phyloP scores from a whole-genome alignment of 2,888 invertebrate species.

The Diarsia mendica region DNA sequence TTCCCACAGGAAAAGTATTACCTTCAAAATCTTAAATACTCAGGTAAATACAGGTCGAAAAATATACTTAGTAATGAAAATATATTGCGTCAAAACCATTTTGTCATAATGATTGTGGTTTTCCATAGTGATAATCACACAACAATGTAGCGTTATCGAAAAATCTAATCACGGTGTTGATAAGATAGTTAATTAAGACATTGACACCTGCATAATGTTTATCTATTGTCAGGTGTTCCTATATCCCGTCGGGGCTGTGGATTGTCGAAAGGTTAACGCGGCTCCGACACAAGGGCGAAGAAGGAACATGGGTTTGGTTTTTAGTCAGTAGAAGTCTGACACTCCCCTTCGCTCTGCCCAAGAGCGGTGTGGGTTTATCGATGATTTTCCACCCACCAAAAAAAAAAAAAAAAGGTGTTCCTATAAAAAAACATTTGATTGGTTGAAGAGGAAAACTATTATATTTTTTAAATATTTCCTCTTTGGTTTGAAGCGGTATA shows the following conservation, averaged over 20 bases:
- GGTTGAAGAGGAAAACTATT: neutral
- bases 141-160: neutral
- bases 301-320: too few species aligned
- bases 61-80: neutral
- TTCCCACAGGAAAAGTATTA: too few species aligned
- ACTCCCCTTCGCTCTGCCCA: too few species aligned
- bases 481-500: neutral
- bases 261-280: too few species aligned
- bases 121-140: neutral
- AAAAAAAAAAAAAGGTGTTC: too few species aligned
- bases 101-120: neutral
- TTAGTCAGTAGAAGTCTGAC: too few species aligned
- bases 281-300: too few species aligned
- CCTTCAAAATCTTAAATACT: neutral
- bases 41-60: neutral
- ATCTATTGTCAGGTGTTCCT: conserved; percentile 18
- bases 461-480: neutral
- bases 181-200: conserved; percentile 32
- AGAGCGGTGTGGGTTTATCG: too few species aligned
- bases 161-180: conserved; percentile 12
- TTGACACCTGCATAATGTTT: conserved; percentile 24
- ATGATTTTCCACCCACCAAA: too few species aligned
- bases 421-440: too few species aligned
- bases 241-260: too few species aligned
- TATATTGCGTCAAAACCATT: neutral